Evolutionary conservation across 1,140 invertebrate species (phyloP).

Genomic region (Drosophila elegans): DNA sequence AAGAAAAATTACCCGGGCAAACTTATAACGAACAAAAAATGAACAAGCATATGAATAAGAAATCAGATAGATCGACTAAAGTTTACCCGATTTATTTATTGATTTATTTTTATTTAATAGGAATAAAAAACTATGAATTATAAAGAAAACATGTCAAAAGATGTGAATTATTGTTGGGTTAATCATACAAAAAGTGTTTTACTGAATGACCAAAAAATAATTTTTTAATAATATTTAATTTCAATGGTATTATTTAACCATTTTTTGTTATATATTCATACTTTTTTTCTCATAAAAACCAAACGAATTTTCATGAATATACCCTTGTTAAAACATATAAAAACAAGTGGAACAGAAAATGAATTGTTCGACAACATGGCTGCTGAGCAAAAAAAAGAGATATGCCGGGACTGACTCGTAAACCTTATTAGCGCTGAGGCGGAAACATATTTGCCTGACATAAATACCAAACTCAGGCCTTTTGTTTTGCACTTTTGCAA

Average conservation of each 20-base stretch:
- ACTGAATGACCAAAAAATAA: no score
- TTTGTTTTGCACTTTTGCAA: conserved; percentile 79
- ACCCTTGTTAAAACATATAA: conserved; percentile 10
- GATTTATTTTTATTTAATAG: no score
- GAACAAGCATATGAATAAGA: not conserved
- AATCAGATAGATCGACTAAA: not conserved
- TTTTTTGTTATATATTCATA: not conserved
- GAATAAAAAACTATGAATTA: not conserved
- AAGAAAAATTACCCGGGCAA: conserved; percentile 60
- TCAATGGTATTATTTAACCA: no score
- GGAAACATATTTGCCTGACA: conserved; percentile 81
- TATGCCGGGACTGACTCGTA: conserved; percentile 54
- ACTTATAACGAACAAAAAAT: conserved; percentile 43
- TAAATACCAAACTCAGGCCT: conserved; percentile 62
- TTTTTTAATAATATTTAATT: not conserved
- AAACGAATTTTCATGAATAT: not conserved
- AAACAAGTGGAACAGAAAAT: conserved; percentile 29
- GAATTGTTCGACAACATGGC: conserved; percentile 76
- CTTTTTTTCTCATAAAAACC: not conserved
- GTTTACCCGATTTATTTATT: not conserved
- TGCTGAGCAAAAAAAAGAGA: conserved; percentile 33
- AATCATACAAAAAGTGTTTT: no score
- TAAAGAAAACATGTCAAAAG: not conserved
- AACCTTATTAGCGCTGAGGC: conserved; percentile 81
- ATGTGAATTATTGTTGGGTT: not conserved